phyloP scores from a whole-genome alignment of 2,797 vertebrate species.

The Alcedo atthis region DNA sequence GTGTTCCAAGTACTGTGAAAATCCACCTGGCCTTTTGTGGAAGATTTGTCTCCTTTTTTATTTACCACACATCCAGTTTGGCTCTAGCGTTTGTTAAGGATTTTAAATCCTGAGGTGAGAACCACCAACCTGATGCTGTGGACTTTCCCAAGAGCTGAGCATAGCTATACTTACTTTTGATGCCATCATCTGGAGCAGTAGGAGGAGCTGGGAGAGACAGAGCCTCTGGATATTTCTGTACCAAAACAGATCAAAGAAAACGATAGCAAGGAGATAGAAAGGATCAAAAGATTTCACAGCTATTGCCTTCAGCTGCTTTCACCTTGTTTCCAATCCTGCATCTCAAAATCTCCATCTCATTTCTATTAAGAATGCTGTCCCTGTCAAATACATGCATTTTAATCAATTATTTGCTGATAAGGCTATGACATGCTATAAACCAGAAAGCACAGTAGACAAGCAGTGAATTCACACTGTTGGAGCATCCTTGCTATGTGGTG shows the following conservation, averaged over 20 bases:
- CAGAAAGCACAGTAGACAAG: not conserved
- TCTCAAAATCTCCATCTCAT: not conserved
- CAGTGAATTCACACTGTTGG: not conserved
- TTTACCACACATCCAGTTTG: not conserved
- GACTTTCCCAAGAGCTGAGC: not conserved
- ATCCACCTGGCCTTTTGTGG: not conserved
- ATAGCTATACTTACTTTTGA: not conserved
- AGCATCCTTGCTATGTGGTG: not conserved
- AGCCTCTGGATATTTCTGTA: not conserved
- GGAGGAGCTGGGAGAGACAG: not conserved
- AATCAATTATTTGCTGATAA: not conserved
- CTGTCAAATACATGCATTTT: not conserved
- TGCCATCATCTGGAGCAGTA: not conserved
- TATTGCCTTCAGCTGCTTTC: not conserved
- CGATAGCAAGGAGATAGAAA: not conserved
- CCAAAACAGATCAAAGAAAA: slow-evolving; percentile 17
- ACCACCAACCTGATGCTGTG: not conserved
- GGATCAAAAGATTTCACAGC: slow-evolving; percentile 10
- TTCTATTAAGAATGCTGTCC: not conserved
- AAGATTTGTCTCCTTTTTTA: not conserved
- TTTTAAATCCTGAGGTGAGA: not conserved
- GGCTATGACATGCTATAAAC: not conserved
- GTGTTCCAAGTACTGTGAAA: not conserved
- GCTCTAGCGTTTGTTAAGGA: not conserved
- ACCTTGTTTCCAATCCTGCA: slow-evolving; percentile 19